Percentiles rank a stretch among this genome's conserved stretches.
Evolutionary conservation across 2,113 vertebrate genomes (phyloP).

Genomic region (Myodes glareolus): DNA sequence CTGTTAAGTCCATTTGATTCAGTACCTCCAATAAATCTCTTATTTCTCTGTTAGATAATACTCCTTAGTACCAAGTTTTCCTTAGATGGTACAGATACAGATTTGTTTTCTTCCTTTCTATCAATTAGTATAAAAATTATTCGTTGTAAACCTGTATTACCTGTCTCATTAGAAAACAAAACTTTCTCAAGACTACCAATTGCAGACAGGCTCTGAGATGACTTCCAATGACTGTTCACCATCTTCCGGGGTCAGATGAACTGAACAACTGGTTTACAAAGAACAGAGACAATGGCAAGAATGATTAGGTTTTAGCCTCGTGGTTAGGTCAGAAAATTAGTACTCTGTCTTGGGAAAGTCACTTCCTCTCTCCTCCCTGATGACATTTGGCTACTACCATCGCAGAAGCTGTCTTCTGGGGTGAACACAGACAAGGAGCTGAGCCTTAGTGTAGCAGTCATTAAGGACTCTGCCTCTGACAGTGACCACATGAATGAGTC

Average conservation of each 20-base stretch:
- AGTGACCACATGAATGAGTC: not conserved
- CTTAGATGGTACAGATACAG: not conserved
- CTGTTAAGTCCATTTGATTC: no score
- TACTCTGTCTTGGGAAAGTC: not conserved
- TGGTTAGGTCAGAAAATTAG: not conserved
- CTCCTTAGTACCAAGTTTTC: not conserved
- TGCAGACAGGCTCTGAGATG: not conserved
- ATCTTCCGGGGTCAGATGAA: not conserved
- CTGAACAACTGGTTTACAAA: not conserved
- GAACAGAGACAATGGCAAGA: not conserved
- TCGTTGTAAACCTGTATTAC: not conserved
- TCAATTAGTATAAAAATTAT: not conserved
- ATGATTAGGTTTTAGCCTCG: not conserved
- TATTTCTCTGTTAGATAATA: no score
- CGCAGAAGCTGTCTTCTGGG: not conserved
- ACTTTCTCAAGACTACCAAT: not conserved
- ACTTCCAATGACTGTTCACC: accelerated
- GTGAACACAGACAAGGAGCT: not conserved
- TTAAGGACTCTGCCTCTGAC: not conserved
- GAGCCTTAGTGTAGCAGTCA: not conserved
- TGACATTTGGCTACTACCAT: not conserved
- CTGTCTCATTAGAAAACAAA: not conserved
- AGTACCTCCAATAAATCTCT: no score
- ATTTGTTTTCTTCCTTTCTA: not conserved
- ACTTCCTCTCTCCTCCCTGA: not conserved